Base-by-base conservation (phyloP, 2,888 invertebrate genomes). In the Lithosia quadra region DNA sequence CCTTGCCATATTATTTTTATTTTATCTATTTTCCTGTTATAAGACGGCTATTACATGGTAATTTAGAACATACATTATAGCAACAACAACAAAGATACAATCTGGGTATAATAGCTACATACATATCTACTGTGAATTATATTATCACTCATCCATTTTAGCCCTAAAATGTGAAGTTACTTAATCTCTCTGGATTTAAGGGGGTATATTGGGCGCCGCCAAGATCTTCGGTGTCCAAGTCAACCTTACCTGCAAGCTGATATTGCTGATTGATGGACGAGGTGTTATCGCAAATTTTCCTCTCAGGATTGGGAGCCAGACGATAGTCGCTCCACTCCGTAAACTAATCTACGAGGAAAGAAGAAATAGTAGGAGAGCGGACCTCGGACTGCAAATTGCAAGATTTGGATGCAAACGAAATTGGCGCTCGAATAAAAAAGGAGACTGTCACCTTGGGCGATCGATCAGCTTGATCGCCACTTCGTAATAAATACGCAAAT, bases 1-100 rank as follows among this genome's bases (percentile, higher is more conserved):
- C 49, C 49, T 49, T 18, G 49, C 49, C 49, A 39, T 49, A 1
- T 9, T n/a, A 49, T 1, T 43, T 43, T 43, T 43, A 43, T 49
- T n/a, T n/a, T 49, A 49, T 49, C n/a, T 49, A 49, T 49, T n/a
- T 49, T 49, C 49, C 49, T 49, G 49, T 49, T 49, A 49, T 49
- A 49, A 49, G 49, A 49, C 5, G 49, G 2, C 49, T 24, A n/a
- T 49, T 49, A 49, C 49, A 49, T 49, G 49, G 49, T 49, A 49
- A 49, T 49, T 49, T 49, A 49, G 49, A 49, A 49, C 49, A n/a
- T 49, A n/a, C n/a, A 49, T 49, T 49, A n/a, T 2, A 49, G 49
- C 49, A n/a, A 49, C 49, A 49, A 18, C 8, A 8, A n/a, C n/a
- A n/a, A 49, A 49, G n/a, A 9, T 49, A 49, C 18, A 49, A 49